A percentile compares a stretch with the other conserved stretches of the same genome.
These are phyloP conservation scores for Orientallactaga sibirica DNA, from an alignment of 2,797 vertebrate species.

Conservation along the genomic window DNA sequence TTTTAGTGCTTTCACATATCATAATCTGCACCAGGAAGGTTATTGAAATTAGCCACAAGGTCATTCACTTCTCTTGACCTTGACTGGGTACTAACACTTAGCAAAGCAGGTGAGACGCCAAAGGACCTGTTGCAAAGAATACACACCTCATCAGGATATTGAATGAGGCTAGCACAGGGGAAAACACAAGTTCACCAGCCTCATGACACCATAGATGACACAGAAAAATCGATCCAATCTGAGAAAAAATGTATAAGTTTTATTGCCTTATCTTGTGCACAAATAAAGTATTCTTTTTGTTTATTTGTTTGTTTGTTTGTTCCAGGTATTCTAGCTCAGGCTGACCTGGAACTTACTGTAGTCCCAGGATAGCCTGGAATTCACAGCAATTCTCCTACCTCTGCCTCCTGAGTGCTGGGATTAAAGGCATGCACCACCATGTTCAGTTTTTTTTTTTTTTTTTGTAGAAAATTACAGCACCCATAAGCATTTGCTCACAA, in stretches of 20 bases:
- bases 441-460: too few species aligned
- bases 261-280: neutral
- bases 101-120: neutral
- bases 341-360: too few species aligned
- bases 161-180: neutral
- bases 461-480: neutral
- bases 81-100: too few species aligned
- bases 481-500: neutral
- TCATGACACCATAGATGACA: neutral
- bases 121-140: neutral
- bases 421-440: too few species aligned
- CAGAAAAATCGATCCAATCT: neutral
- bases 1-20: neutral
- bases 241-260: neutral
- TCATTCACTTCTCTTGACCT: neutral
- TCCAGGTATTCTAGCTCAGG: too few species aligned
- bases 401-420: too few species aligned
- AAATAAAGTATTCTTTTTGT: neutral
- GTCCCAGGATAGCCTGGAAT: too few species aligned
- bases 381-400: too few species aligned
- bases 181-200: neutral
- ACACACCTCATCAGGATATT: neutral
- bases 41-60: neutral
- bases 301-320: too few species aligned
- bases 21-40: neutral